Base-by-base conservation (phyloP, 1,140 invertebrate species). In the Hetaerina americana region DNA sequence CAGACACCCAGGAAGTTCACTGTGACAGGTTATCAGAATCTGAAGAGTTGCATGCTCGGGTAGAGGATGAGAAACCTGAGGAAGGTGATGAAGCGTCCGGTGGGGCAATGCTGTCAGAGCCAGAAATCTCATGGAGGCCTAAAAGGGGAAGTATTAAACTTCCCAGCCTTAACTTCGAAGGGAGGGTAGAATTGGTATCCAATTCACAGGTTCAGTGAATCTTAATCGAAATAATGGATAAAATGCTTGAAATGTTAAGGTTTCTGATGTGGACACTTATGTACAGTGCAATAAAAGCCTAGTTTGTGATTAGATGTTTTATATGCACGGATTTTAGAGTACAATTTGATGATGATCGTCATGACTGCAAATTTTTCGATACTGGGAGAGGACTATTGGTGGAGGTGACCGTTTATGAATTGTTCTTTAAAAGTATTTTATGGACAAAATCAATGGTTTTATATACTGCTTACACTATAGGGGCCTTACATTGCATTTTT, bases 111-210 rank as follows among this genome's bases (percentile, higher is more conserved):
- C 70, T n/a, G 25, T 26, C 6, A 71, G 73, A 66, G 12, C 26
- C 40, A 22, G 69, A 74, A 57, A 75, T 75, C 27, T 75, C 73
- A 1, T 77, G 76, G 76, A 72, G 75, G 40, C 76, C 76, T 8
- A 77, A 77, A 57, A 31, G 76, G 67, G 76, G 76, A 67, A 77
- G 76, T 70, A 77, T 77, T 40, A 76, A 76, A 66, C 49, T 77
- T 28, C 75, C 76, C 10, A 57, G 40, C 22, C 22, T 57, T 18
- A 57, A 57, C 22, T 57, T 18, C 40, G 40, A 57, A 57, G 40
- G 40, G 15, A 57, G 40, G 40, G 15, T 57, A 57, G 40, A 57
- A n/a, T 18, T 57, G 40, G 40, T 57, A 18, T n/a, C 40, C 22
- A 57, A 57, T 57, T 12, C 40, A 18, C 40, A 57, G 15, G 22